Conservation (phyloP, 2,888 invertebrate species). For the Entomobrya proxima region DNA sequence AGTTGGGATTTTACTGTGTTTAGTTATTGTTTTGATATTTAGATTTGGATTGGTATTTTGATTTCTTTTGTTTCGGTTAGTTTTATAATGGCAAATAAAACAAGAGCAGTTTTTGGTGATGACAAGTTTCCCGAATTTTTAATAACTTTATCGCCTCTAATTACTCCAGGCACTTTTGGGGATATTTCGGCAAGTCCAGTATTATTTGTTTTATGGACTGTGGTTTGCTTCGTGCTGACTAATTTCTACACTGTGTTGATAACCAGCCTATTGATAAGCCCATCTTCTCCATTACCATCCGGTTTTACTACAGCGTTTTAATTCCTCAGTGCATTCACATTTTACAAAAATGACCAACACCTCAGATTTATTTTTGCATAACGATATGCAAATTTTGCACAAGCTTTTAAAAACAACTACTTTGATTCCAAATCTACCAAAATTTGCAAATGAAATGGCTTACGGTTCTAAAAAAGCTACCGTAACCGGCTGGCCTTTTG, state of each 20-base stretch:
- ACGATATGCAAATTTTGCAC: not conserved
- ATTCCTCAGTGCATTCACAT: no score
- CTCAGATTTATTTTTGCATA: not conserved
- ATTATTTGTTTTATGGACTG: not conserved
- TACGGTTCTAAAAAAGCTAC: not conserved
- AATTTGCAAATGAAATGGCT: not conserved
- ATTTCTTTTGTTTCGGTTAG: not conserved
- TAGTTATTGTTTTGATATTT: not conserved
- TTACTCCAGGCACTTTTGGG: not conserved
- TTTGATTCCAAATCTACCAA: not conserved
- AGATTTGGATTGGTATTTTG: not conserved
- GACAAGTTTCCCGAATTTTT: not conserved
- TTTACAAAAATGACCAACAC: no score
- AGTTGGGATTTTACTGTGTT: not conserved
- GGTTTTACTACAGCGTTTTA: no score
- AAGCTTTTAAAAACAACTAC: not conserved
- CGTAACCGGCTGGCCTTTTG: not conserved
- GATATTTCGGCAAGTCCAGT: not conserved
- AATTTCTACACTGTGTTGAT: not conserved
- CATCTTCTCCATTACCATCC: not conserved
- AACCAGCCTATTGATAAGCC: slow-evolving; percentile 22
- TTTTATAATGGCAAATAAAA: not conserved
- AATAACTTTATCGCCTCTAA: not conserved
- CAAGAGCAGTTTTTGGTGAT: no score
- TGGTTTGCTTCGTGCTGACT: not conserved